A percentile compares a stretch with the other conserved stretches of the same genome.
These are phyloP conservation scores for Pseudorectes ferrugineus DNA, from an alignment of 2,113 vertebrate species.

Conservation along the genomic window DNA sequence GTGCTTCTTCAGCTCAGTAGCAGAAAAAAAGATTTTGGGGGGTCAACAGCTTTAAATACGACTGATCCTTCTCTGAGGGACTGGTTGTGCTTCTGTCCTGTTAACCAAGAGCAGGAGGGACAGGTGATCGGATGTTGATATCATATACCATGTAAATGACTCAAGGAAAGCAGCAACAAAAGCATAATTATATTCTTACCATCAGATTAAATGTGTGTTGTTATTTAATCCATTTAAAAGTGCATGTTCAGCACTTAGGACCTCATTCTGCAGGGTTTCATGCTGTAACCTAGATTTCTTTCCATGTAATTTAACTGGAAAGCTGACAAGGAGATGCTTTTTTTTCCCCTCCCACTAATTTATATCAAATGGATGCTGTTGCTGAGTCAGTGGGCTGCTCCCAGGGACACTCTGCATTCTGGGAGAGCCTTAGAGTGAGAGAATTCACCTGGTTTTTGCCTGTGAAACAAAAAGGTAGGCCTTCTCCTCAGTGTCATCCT, in stretches of 20 bases:
- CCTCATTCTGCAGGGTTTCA: background rate
- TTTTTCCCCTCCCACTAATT: background rate
- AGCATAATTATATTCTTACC: background rate
- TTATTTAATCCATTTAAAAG: background rate
- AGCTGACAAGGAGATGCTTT: background rate
- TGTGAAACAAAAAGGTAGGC: background rate
- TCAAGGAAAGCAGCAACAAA: background rate
- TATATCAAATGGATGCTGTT: background rate
- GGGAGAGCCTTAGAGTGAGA: background rate
- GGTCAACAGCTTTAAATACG: accelerated
- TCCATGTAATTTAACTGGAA: background rate
- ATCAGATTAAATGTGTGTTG: background rate
- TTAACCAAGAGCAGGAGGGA: background rate
- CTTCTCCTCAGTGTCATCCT: background rate
- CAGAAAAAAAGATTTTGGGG: background rate
- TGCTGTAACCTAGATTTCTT: background rate
- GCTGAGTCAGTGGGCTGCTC: background rate
- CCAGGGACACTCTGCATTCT: background rate
- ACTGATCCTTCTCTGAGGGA: background rate
- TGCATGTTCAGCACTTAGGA: background rate
- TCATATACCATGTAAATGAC: background rate
- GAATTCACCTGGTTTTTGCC: background rate
- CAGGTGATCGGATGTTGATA: background rate
- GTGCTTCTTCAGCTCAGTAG: background rate
- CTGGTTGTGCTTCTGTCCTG: background rate